Base-by-base conservation (phyloP, 1,140 invertebrate species). In the Leptoteleia sp. region DNA sequence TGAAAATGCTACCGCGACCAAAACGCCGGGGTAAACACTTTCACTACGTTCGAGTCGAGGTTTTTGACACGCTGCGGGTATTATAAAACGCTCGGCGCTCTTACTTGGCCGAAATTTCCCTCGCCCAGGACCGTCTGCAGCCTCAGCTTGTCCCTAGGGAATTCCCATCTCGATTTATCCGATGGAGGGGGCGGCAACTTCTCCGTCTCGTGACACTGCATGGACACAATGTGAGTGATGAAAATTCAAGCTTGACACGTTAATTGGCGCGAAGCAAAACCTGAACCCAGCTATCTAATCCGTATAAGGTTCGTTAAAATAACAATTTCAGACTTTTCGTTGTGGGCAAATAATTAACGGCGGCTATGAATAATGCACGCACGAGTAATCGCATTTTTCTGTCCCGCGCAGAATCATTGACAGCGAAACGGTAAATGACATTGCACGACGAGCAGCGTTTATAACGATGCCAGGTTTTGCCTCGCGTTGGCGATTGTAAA, bases 21-120 rank as follows among this genome's bases (percentile, higher is more conserved):
- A 64, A 52, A 64, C 57, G n/a, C 8, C 27, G 4, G 22, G 17
- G 0, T 19, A 22, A 31, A n/a, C 54, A 61, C 67, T 71, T 71
- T 71, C 67, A 71, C 45, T 61, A 35, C 13, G 7, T 25, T 22
- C 31, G 33, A 16, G 1, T 2, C 25, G 47, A 50, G 65, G 54
- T 70, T 40, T 50, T 59, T 42, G 52, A 70, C 52, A 4, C 15
- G 22, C 3, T 6, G 22, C 22, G n/a, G n/a, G n/a, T 57, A 22
- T 4, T 3, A 43, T 1, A 52, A 59, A 45, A n/a, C 7, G 8
- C 9, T 9, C 19, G 22, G 1, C 29, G n/a, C 82, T 89, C 70
- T 64, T 86, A 94, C 94, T 90, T 94, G 93, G 19, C 95, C 95
- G 85, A 96, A 96, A 85, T 96, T 96, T 25, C 95, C 95, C 88